These are phyloP conservation scores for Cochlearius cochlearius DNA, from an alignment of 2,113 vertebrate genomes.

Conservation along the genomic window DNA sequence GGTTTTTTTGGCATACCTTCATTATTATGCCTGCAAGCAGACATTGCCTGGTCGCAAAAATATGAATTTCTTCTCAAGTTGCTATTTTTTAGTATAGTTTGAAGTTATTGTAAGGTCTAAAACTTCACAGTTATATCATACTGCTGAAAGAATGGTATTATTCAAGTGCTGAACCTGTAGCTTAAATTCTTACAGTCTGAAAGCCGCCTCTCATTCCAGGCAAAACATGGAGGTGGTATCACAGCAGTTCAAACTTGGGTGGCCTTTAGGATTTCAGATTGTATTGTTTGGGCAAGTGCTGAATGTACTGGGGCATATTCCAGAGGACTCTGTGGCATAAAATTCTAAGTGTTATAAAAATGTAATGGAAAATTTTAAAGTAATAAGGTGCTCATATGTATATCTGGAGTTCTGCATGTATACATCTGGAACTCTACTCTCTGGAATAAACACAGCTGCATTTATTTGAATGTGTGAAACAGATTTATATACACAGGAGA, in stretches of 20 bases:
- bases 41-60: neutral
- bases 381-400: conserved; percentile 36
- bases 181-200: neutral
- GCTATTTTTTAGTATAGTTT: neutral
- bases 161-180: neutral
- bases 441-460: conserved; percentile 69
- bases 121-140: neutral
- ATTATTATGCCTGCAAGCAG: neutral
- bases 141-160: neutral
- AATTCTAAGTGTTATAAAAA: conserved; percentile 42
- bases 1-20: neutral
- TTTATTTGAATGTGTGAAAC: conserved; percentile 58
- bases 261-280: conserved; percentile 11
- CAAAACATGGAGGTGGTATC: conserved; percentile 1
- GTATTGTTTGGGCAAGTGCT: conserved; percentile 38
- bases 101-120: neutral
- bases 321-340: conserved; percentile 33
- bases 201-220: conserved; percentile 18
- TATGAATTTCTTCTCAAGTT: neutral
- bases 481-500: conserved; percentile 47
- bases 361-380: conserved; percentile 63
- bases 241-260: conserved; percentile 16
- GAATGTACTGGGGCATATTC: conserved; percentile 29
- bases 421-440: conserved; percentile 45
- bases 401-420: conserved; percentile 42